Evolutionary conservation across 1,140 invertebrate species (phyloP).

Genomic region (Zelostemma sp.): DNA sequence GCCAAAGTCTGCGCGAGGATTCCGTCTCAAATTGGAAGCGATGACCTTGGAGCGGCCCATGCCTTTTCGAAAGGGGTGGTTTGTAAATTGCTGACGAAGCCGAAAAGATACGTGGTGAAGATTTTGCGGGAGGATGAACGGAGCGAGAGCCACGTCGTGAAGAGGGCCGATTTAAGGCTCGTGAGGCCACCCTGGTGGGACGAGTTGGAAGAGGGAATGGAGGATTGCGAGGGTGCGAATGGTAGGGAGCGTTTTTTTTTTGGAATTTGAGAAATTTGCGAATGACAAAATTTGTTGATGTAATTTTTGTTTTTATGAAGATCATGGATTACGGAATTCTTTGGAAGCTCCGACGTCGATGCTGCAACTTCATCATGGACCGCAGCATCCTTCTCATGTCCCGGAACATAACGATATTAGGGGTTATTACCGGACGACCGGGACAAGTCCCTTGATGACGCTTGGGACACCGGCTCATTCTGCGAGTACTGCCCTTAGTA

Average conservation of each 20-base stretch:
- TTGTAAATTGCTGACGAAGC: conserved; percentile 77
- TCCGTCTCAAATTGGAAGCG: conserved; percentile 62
- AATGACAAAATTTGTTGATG: too few species aligned
- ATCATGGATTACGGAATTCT: conserved; percentile 64
- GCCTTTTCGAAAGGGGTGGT: conserved; percentile 89
- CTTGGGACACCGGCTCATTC: conserved; percentile 67
- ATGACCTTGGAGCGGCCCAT: conserved; percentile 64
- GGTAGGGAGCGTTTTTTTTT: conserved; percentile 34
- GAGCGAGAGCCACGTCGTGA: conserved; percentile 74
- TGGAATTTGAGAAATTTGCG: too few species aligned
- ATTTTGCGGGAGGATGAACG: conserved; percentile 70
- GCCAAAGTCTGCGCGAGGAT: conserved; percentile 76
- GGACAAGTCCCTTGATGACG: conserved; percentile 70
- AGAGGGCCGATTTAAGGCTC: conserved; percentile 89
- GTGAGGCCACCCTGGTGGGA: conserved; percentile 95
- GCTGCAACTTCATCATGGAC: conserved; percentile 61
- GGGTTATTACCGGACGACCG: conserved; percentile 65
- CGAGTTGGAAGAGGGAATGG: conserved; percentile 82
- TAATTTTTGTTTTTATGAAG: conserved; percentile 42
- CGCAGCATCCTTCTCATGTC: conserved; percentile 60
- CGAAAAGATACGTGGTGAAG: conserved; percentile 84
- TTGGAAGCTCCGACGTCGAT: conserved; percentile 61
- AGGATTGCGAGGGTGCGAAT: conserved; percentile 58
- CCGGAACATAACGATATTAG: conserved; percentile 59
- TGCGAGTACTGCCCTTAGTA: conserved; percentile 71